Evolutionary conservation across 1,140 invertebrate genomes (phyloP), one percentile per base, ranked within the genome.

Genomic region (Heliconius melpomene): DNA sequence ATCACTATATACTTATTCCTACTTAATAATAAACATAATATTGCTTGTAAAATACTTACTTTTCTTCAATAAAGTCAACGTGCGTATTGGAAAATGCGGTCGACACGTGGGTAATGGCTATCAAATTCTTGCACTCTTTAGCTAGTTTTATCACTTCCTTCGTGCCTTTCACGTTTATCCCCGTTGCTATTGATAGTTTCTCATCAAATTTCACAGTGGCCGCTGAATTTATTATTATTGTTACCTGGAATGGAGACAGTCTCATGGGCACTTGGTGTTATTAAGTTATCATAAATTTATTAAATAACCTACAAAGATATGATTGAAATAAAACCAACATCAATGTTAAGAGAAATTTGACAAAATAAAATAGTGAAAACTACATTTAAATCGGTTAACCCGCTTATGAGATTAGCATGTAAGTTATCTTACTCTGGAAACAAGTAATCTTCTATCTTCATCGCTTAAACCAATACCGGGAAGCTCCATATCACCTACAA

Each of bases 191-290:
- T 87, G 96, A 96, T 2, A 99, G 91, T 81, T 97, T 96, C 93
- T 98, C 98, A 90, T 98, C 97, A 88, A 99, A 98, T 70, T 97
- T 97, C 1, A 98, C 95, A 1, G 98, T 98, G 1, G 98, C 98
- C 0, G 98, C 98, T 26, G 96, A 97, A 88, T 99, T 98, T 89
- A 99, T 97, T 8, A 99, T 97, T 79, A 99, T 95, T 70, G 96
- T 95, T 2, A 96, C 91, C 95, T 95, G 83, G 36, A 46, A 46
- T 46, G 11, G 40, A 91, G 87, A 80, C 20, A n/a, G 38, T 40
- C 11, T 13, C 7, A 40, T 40, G 11, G 38, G 38, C 13, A 40
- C 5, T 40, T 40, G 5, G 11, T 0, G 40, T 40, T 40, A 40
- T 8, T 40, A 40, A 40, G 40, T 13, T 40, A 40, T 40, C 11